phyloP scores from a whole-genome alignment of 2,888 invertebrate genomes.

The Pammene fasciana region DNA sequence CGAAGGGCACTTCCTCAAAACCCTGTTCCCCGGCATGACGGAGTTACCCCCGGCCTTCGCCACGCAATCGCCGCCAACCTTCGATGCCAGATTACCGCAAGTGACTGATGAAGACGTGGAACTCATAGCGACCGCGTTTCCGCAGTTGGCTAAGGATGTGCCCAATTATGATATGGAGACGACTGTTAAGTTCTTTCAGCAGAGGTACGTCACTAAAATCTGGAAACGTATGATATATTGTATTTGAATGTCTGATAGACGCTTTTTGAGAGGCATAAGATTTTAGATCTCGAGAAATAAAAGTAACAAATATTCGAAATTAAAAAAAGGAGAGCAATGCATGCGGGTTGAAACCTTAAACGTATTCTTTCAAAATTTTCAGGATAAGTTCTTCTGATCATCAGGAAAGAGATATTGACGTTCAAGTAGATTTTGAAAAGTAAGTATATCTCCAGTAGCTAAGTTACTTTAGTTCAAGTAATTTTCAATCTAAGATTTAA shows the following conservation, averaged over 20 bases:
- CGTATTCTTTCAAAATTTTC: conserved; percentile 45
- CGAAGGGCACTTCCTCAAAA: conserved; percentile 92
- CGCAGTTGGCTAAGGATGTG: conserved; percentile 86
- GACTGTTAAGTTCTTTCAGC: conserved; percentile 88
- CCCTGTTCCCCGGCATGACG: conserved; percentile 95
- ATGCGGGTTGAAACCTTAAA: neutral
- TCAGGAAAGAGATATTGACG: conserved; percentile 66
- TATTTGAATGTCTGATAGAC: no score
- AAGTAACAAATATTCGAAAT: no score
- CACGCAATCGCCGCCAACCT: conserved; percentile 89
- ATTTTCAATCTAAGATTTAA: no score
- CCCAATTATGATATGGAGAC: conserved; percentile 87
- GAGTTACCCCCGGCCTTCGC: conserved; percentile 93
- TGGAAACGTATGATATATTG: neutral
- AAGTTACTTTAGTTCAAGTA: no score
- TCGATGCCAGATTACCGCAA: conserved; percentile 88
- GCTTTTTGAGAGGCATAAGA: no score
- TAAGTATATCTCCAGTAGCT: conserved; percentile 51
- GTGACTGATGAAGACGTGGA: conserved; percentile 85
- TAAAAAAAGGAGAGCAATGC: neutral
- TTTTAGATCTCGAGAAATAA: no score
- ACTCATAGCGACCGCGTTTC: conserved; percentile 85
- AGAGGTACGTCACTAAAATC: conserved; percentile 67
- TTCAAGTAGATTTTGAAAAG: conserved; percentile 77
- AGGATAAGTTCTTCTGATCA: conserved; percentile 65